Base-by-base conservation (phyloP, 2,888 invertebrate species). In the Caenorhabditis imperialis region DNA sequence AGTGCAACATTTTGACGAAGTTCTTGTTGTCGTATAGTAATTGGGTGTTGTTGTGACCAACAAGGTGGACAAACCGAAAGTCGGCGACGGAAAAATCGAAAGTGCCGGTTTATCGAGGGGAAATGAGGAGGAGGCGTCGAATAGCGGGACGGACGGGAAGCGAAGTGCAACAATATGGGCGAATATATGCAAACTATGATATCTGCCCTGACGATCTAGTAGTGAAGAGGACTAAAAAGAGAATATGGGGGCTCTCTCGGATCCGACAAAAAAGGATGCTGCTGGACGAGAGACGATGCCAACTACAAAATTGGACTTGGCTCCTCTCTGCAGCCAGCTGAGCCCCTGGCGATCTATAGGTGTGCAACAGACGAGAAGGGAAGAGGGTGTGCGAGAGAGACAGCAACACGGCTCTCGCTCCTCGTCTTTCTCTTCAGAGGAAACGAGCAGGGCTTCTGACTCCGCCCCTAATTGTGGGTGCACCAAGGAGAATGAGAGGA, bases 301-400 rank as follows among this genome's bases (percentile, higher is more conserved):
- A 65, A 57, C 65, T 65, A 65, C 65, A 65, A 65, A 65, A 65
- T 65, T 57, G 65, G 65, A 65, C 65, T 65, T 57, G 50, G 16
- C n/a, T 22, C 27, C 35, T 30, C 27, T 7, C 65, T 47, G 16
- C 63, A 37, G 27, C 54, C 65, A 65, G 65, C 65, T 65, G 65
- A 65, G 65, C 57, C 55, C 65, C 33, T 27, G 47, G 58, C 48
- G 37, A 8, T 58, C 63, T 65, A 54, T 65, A 65, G 65, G 65
- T 65, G 63, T 63, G 63, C 63, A 65, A 65, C 57, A 65, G 55
- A 65, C 42, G 65, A 35, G 10, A 38, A 51, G 65, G 54, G 47
- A 54, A 57, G 48, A 48, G 42, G 65, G 54, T 38, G 25, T 20
- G 48, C 35, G 23, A 55, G 48, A 63, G 63, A 63, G 50, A 55